Base-by-base conservation (phyloP, 2,113 vertebrate genomes). In the Sturnus vulgaris region DNA sequence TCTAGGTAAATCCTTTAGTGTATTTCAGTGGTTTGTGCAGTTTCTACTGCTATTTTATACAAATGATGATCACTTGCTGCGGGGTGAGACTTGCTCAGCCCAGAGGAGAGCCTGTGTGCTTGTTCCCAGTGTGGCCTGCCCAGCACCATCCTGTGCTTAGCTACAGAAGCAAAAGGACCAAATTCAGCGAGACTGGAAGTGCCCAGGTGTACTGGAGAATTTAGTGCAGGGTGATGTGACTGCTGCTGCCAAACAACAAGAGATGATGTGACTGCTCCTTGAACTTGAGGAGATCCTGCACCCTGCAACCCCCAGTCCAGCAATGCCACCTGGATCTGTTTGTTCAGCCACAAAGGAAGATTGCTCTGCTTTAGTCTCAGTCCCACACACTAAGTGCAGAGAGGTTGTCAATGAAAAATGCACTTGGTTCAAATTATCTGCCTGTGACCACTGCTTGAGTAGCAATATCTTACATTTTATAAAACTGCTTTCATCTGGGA, bases 111-210 rank as follows among this genome's bases (percentile, higher is more conserved):
- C 12, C 37, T 16, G 7, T 15, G 37, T 52, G n/a, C 69, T 10
- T 0, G 0, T 22, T 77, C 35, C 68, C 40, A 12, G 20, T 3
- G 17, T 14, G 30, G 9, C 5, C 23, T 60, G 63, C 52, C 30
- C 47, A 28, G 11, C 50, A 56, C 19, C 27, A 6, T 9, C 16
- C 50, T 24, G 15, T 30, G 31, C 37, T 55, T 1, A 24, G 5
- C 22, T 37, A 8, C 22, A 52, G 22, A 44, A 53, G 30, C 47
- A 44, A 70, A 88, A 73, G 13, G 3, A 37, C 3, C n/a, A 12
- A 8, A 30, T 53, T 47, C 4, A n/a, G 20, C 31, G 59, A 66
- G 35, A 12, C 50, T 40, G 59, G 23, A 69, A 16, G 12, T 82
- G 16, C 16, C 19, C 40, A 33, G 49, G 5, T 10, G 8, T 40